Evolutionary conservation across 1,140 invertebrate genomes (phyloP), one percentile per base, ranked within the genome.

Genomic region (Heliconius melpomene): DNA sequence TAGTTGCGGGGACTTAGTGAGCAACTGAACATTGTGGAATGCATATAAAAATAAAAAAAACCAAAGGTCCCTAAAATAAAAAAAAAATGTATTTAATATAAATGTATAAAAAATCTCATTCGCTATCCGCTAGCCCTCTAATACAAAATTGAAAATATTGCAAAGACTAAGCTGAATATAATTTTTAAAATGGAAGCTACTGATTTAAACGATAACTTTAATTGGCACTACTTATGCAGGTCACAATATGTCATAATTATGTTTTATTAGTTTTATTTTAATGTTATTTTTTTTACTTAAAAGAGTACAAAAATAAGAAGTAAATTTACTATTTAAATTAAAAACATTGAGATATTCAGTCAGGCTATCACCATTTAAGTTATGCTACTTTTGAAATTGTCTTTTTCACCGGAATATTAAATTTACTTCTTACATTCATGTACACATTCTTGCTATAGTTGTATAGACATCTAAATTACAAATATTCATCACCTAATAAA

Each of bases 11-110:
- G 81, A 75, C 79, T 78, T 79, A 74, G 82, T 85, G 87, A 89
- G 90, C 92, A 93, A 93, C 91, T 85, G 85, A 92, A 91, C 80
- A 88, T 83, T 83, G 84, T 91, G 92, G 92, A 93, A 93, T 93
- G 92, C 90, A 91, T 91, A 85, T 82, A 57, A 81, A 36, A 60
- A 77, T 36, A 75, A 52, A 74, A 54, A 54, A 52, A 79, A 46
- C 40, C 84, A 80, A 74, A 60, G n/a, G 36, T n/a, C n/a, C 32
- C 76, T 77, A 72, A 77, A 75, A 77, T 84, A 83, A 29, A 77
- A 81, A 79, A 80, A 74, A 80, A 82, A 77, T 46, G 38, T 79
- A 77, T 77, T 81, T 60, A 29, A 81, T 74, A 79, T 46, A 82
- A 79, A 54, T 38, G 54, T 77, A 32, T 26, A 79, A 77, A 84